Evolutionary conservation across 2,113 vertebrate genomes (phyloP), one percentile per base, ranked within the genome.

Genomic region (Tretioscincus oriximinensis): DNA sequence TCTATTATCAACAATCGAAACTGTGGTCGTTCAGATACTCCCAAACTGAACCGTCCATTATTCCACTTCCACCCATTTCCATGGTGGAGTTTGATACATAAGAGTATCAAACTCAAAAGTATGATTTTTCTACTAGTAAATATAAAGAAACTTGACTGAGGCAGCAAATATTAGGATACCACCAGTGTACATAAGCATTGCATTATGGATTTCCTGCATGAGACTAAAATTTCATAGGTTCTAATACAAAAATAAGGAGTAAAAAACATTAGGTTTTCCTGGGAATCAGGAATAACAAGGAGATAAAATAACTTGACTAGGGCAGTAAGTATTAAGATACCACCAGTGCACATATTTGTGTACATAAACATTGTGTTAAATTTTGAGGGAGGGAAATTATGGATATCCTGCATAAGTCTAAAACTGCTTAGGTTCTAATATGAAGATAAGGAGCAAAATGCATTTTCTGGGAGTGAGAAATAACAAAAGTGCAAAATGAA

Each of bases 401-500:
- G 29, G 35, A 67, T 58, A 67, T 31, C 28, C 16, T 66, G 45
- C 8, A 4, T 28, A 45, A 45, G 31, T 11, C 28, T 24, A 67
- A 67, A 58, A 67, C 54, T 22, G 29, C 7, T 26, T 14, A 26
- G 35, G n/a, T 45, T 74, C 47, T 66, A 28, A 51, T 12, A 67
- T 2, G 8, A 28, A 67, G 74, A 31, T 47, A 66, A 31, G 45
- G 79, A 73, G 60, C 64, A 78, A 74, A 82, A 35, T 21, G 35
- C 31, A 69, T 41, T 78, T 49, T 80, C 70, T 74, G 60, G 68
- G 85, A 77, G 22, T 51, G 70, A 76, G 61, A 49, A 80, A 85
- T 85, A 76, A 84, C 74, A 92, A 91, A 41, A 90, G 87, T 88
- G 68, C 85, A 81, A 74, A 67, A 72, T 61, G 66, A 72, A 84